Evolutionary conservation across 2,888 invertebrate genomes (phyloP).

Genomic region (Hypomecis punctinalis): DNA sequence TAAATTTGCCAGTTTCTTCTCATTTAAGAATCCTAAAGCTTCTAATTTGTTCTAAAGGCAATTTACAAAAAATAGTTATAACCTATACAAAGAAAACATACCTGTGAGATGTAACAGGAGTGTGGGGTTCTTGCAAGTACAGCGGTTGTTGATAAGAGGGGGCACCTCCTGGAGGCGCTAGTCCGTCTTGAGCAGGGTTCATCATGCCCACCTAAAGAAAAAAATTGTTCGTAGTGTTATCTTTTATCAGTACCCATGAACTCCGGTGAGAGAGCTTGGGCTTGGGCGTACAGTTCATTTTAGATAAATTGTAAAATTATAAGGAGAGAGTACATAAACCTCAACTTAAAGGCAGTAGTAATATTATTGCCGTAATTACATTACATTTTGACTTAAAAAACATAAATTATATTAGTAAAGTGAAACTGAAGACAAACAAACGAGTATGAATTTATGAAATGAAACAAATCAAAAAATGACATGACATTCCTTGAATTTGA

Average conservation of each 20-base stretch:
- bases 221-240: conserved; percentile 38
- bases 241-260: conserved; percentile 19
- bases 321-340: not conserved
- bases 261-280: not conserved
- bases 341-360: no score
- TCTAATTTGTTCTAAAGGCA: not conserved
- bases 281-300: not conserved
- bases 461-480: no score
- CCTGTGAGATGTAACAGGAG: conserved; percentile 80
- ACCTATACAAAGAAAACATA: conserved; percentile 45
- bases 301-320: not conserved
- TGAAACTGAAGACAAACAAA: no score
- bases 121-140: conserved; percentile 86
- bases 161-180: conserved; percentile 85
- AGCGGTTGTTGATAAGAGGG: conserved; percentile 89
- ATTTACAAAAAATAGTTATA: conserved; percentile 2
- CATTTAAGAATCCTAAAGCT: not conserved
- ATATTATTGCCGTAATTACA: no score
- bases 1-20: not conserved
- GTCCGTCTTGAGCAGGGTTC: conserved; percentile 86
- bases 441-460: no score
- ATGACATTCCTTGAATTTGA: no score
- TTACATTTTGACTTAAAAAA: no score
- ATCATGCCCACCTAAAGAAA: conserved; percentile 84
- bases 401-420: no score